A percentile compares a stretch with the other conserved stretches of the same genome.
phyloP scores from a whole-genome alignment of 2,113 vertebrate genomes.

The Ictidomys tridecemlineatus region DNA sequence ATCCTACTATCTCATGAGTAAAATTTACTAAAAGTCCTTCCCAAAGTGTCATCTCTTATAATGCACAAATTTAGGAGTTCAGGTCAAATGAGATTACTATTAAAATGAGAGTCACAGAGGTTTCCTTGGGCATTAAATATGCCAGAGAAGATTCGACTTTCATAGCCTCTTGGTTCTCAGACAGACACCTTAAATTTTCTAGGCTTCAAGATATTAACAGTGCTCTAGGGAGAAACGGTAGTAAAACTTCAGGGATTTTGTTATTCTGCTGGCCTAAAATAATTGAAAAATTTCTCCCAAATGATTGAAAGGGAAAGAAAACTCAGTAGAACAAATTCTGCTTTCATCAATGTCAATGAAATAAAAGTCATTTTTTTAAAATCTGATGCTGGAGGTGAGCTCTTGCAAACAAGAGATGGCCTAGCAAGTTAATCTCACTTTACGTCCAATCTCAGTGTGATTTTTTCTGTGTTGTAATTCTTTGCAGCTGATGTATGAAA shows the following conservation, averaged over 20 bases:
- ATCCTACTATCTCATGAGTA: not conserved
- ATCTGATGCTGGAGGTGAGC: not conserved
- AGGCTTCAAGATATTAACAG: constrained; percentile 18
- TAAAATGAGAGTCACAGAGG: constrained; percentile 51
- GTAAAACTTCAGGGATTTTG: constrained; percentile 54
- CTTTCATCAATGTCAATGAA: constrained; percentile 63
- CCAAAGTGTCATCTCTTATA: not conserved
- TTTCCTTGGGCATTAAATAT: constrained; percentile 49
- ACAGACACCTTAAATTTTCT: constrained; percentile 68
- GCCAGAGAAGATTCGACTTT: not conserved
- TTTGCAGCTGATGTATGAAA: constrained; percentile 44
- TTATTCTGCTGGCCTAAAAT: constrained; percentile 69
- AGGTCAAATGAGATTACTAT: constrained; percentile 40
- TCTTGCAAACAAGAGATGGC: constrained; percentile 34
- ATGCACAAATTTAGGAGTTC: constrained; percentile 30
- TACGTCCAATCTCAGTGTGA: constrained; percentile 50
- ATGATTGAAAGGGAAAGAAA: constrained; percentile 57
- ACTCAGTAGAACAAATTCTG: constrained; percentile 46
- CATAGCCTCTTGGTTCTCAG: constrained; percentile 55
- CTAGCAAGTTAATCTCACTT: constrained; percentile 53
- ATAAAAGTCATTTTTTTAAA: not conserved
- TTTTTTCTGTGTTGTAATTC: constrained; percentile 66
- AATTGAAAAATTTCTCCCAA: constrained; percentile 55
- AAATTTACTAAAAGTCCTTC: constrained; percentile 48
- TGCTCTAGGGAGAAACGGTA: constrained; percentile 43